phyloP scores from a whole-genome alignment of 2,113 vertebrate genomes.

The Halichoeres trimaculatus region DNA sequence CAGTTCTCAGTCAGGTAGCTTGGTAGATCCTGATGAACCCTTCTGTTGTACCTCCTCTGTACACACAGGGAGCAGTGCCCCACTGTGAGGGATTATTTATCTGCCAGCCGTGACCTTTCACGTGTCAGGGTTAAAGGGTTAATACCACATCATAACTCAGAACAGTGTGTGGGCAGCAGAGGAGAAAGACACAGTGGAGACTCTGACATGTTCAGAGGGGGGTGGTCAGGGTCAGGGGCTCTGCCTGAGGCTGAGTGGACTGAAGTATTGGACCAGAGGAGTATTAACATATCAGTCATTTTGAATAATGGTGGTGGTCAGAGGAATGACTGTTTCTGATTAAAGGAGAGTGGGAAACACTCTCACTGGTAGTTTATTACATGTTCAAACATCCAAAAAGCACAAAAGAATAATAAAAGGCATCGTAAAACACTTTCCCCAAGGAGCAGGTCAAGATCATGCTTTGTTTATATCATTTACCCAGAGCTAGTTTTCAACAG shows the following conservation, averaged over 20 bases:
- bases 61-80: background rate
- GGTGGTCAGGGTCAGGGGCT: conserved; percentile 21
- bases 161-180: conserved; percentile 9
- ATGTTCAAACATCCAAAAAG: background rate
- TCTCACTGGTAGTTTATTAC: background rate
- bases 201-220: background rate
- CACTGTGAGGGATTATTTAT: conserved; percentile 42
- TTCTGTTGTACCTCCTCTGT: background rate
- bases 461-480: no score
- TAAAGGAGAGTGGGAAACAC: background rate
- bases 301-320: background rate
- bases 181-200: background rate
- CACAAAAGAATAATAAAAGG: no score
- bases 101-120: conserved; percentile 24
- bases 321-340: background rate
- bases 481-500: no score
- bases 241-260: conserved; percentile 9
- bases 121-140: conserved; percentile 40
- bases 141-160: conserved; percentile 57
- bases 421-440: no score
- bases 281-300: conserved; percentile 20
- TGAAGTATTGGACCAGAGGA: conserved; percentile 13
- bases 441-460: no score
- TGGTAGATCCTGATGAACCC: no score
- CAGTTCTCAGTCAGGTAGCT: no score